These are phyloP conservation scores for Spisula subtruncata DNA, from an alignment of 2,888 invertebrate species.

Conservation along the genomic window DNA sequence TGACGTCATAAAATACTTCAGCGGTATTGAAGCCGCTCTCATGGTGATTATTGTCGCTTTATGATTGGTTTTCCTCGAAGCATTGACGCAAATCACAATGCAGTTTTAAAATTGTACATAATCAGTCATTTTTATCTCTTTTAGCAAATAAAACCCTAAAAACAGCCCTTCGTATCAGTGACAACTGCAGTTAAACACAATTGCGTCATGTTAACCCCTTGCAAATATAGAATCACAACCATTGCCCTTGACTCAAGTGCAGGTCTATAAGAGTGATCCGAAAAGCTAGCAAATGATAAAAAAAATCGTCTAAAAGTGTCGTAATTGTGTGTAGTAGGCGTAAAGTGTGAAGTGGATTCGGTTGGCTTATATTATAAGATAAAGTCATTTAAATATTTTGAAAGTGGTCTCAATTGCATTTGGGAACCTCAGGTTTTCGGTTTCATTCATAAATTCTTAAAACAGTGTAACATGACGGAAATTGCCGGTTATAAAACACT, in stretches of 20 bases:
- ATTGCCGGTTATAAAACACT: constrained; percentile 4
- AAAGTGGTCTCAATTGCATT: constrained; percentile 13
- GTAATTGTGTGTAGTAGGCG: constrained; percentile 9
- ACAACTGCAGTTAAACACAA: not conserved
- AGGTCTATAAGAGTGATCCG: not conserved
- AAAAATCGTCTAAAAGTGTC: not conserved
- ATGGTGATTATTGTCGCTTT: not conserved
- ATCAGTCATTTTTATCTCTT: not conserved
- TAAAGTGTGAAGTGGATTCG: constrained; percentile 8
- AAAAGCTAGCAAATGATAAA: not conserved
- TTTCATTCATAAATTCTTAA: constrained; percentile 23
- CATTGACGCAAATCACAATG: not conserved
- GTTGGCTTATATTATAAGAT: not conserved
- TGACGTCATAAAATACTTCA: not conserved
- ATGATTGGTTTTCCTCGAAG: not conserved
- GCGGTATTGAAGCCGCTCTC: not conserved
- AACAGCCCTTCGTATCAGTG: not conserved
- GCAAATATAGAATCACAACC: not conserved
- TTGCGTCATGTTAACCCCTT: not conserved
- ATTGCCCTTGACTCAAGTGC: not conserved
- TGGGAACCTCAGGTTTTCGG: not conserved
- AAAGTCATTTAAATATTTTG: constrained; percentile 16
- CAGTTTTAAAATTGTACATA: not conserved
- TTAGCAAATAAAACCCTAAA: not conserved
- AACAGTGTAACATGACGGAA: not conserved